phyloP scores from a whole-genome alignment of 2,113 vertebrate genomes.

The Microcebus ravelobensis region DNA sequence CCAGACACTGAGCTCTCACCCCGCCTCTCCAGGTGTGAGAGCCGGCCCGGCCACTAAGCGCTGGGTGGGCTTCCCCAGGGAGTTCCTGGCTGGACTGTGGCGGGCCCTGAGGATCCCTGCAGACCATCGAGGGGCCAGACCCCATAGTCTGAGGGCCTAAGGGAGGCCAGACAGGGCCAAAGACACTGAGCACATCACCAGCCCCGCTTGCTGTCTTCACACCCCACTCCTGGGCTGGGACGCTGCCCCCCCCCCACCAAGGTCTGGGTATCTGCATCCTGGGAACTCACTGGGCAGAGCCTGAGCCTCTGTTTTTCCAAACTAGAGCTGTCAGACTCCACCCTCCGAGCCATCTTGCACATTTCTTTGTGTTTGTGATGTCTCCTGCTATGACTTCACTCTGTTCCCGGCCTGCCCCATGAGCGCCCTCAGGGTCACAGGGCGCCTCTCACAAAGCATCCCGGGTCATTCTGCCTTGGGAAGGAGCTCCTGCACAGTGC shows the following conservation, averaged over 20 bases:
- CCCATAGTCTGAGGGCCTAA: not conserved
- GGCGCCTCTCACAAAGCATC: not conserved
- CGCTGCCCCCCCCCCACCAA: not conserved
- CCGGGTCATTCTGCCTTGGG: not conserved
- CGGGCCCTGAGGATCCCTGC: fast-evolving
- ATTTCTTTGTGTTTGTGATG: not conserved
- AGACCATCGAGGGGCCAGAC: fast-evolving
- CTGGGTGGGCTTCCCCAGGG: too few species aligned
- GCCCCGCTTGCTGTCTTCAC: not conserved
- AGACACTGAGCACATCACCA: not conserved
- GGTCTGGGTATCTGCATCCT: not conserved
- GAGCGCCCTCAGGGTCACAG: not conserved
- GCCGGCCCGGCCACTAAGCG: fast-evolving
- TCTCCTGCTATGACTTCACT: not conserved
- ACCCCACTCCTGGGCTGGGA: not conserved
- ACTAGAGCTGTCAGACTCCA: not conserved
- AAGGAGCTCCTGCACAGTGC: fast-evolving
- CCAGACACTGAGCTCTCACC: not conserved
- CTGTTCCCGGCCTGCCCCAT: fast-evolving
- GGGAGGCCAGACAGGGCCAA: not conserved
- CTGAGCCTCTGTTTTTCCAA: not conserved
- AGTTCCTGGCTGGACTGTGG: not conserved
- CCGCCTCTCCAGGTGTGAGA: not conserved
- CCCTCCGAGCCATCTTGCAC: not conserved
- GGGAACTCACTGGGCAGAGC: not conserved